Evolutionary conservation across 2,113 vertebrate genomes (phyloP), one percentile per base, ranked within the genome.

Genomic region (Morphnarchus princeps): DNA sequence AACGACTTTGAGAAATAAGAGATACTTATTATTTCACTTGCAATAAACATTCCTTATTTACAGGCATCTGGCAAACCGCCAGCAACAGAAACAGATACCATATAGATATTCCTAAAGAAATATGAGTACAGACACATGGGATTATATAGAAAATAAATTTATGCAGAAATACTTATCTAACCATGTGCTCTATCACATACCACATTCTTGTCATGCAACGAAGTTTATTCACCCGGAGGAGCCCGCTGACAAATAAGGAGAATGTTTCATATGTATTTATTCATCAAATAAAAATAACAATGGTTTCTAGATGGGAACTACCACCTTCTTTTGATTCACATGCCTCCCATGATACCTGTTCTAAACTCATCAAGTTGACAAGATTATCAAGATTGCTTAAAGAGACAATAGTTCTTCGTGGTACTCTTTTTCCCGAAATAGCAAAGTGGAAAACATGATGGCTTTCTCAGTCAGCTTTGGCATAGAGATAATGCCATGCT

Each of bases 241-340:
- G 54, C 15, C 71, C 6, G 6, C 65, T 63, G 73, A 55, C 92
- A 89, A 96, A 78, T 67, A 66, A 91, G 32, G 32, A 84, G 50
- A 70, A 45, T 54, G 42, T 45, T 89, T 91, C 38, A 21, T 54
- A 89, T 84, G 69, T 55, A 87, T 77, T 90, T 93, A 90, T 96
- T 93, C 66, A 91, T 93, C 40, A 93, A 85, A 79, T 92, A 89
- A 91, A 87, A 96, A 86, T 78, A 91, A 82, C 55, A 87, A 63
- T 92, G 55, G 38, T 83, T 96, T 94, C 77, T 55, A 85, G 80
- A 96, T 92, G 87, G 91, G 86, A 97, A 89, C 83, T 95, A 84
- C 71, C 72, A 89, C 79, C 52, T 85, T 88, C 80, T 84, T 96
- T 93, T 89, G 89, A 92, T 94, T 97, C 83, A 90, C 80, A 96